These are phyloP conservation scores for Drosophila santomea DNA, from an alignment of 1,140 invertebrate species.

Conservation along the genomic window DNA sequence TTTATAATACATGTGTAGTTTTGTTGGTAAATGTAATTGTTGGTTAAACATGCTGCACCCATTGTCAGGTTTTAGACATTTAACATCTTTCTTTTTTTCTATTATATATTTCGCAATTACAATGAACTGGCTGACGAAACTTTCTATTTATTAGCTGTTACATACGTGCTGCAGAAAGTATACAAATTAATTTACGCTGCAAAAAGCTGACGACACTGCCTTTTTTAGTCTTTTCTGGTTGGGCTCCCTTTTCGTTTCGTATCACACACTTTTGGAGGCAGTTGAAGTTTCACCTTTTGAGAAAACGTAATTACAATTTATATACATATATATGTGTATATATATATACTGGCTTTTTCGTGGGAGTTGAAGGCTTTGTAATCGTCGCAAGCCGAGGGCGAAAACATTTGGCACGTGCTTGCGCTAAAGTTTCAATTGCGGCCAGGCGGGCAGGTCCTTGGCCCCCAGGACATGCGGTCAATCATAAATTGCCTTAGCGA, in stretches of 20 bases:
- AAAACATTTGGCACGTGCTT: conserved; percentile 59
- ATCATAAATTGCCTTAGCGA: conserved; percentile 72
- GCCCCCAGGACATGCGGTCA: conserved; percentile 61
- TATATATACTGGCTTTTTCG: background rate
- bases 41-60: background rate
- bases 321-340: background rate
- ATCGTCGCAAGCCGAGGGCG: conserved; percentile 42
- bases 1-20: too few species aligned
- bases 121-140: background rate
- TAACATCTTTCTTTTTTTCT: background rate
- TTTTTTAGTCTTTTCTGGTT: conserved; percentile 5
- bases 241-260: background rate
- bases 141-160: conserved; percentile 6
- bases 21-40: too few species aligned
- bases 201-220: conserved; percentile 22
- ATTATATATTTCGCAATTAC: background rate
- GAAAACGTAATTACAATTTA: conserved; percentile 33
- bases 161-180: background rate
- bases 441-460: conserved; percentile 28
- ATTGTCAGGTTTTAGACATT: background rate
- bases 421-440: conserved; percentile 50
- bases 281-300: background rate
- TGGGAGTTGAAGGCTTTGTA: conserved; percentile 14
- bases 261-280: too few species aligned
- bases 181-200: conserved; percentile 4